phyloP scores from a whole-genome alignment of 2,888 invertebrate species.

The Drosophila anomelani region DNA sequence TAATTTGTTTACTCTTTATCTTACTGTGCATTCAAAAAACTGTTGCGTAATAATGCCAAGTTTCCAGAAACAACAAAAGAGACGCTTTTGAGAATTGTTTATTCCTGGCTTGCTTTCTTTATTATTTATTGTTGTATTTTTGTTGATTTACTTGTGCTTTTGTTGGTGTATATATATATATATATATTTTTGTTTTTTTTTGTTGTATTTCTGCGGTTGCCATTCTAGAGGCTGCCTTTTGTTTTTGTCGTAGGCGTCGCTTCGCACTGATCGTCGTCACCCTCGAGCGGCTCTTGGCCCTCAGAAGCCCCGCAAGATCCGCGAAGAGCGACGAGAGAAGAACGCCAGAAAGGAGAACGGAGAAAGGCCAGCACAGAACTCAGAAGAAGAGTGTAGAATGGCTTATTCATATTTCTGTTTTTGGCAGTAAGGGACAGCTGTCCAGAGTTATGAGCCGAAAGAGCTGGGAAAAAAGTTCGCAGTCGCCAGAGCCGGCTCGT shows the following conservation, averaged over 20 bases:
- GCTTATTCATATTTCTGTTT: neutral
- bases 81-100: neutral
- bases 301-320: slow-evolving; percentile 23
- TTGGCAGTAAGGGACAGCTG: slow-evolving; percentile 1
- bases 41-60: slow-evolving; percentile 13
- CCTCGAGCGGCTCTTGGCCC: slow-evolving; percentile 12
- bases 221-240: slow-evolving; percentile 58
- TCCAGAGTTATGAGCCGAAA: neutral
- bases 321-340: neutral
- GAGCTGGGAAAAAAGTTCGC: slow-evolving; percentile 3
- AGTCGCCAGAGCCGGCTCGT: slow-evolving; percentile 61
- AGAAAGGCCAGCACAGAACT: neutral
- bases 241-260: slow-evolving; percentile 62
- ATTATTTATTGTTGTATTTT: slow-evolving; percentile 11
- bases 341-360: neutral
- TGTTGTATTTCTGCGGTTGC: slow-evolving; percentile 34
- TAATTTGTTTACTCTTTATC: neutral
- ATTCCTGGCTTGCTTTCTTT: slow-evolving; percentile 5
- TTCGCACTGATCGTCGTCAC: slow-evolving; percentile 45
- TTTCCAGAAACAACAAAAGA: slow-evolving; percentile 2
- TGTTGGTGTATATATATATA: neutral
- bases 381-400: slow-evolving; percentile 5
- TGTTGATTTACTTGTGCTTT: neutral
- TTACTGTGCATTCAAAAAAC: neutral
- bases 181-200: slow-evolving; percentile 6